Conservation (phyloP, 2,113 vertebrate species). For the Eulemur rufifrons region DNA sequence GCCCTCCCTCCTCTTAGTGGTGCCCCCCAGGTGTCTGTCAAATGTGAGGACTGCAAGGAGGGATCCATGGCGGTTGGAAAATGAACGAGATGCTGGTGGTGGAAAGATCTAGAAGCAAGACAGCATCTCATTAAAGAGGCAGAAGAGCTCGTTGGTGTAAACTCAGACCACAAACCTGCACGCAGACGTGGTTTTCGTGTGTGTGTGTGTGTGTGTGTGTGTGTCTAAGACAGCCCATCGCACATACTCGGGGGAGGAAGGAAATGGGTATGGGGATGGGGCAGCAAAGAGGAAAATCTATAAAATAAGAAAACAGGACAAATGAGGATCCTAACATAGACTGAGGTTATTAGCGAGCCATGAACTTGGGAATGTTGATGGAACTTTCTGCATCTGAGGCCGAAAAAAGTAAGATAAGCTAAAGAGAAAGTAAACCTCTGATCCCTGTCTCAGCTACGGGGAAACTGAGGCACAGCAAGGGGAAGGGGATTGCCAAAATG, state of each 20-base stretch:
- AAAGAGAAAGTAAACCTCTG: neutral
- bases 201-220: accelerated
- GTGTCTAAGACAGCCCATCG: neutral
- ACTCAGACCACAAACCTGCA: neutral
- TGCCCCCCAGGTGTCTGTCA: neutral
- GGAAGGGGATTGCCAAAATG: too few species aligned
- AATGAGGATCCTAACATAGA: neutral
- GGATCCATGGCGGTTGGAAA: neutral
- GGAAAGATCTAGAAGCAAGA: neutral
- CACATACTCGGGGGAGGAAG: too few species aligned
- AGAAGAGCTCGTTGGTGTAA: neutral
- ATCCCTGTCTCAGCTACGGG: neutral
- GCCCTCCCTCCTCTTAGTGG: accelerated
- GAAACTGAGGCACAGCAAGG: neutral
- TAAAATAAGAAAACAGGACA: neutral
- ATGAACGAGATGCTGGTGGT: neutral
- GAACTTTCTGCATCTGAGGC: neutral
- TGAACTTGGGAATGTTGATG: neutral
- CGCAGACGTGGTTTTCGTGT: accelerated
- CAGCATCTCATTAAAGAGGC: neutral
- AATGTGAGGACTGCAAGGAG: accelerated
- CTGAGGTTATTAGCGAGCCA: too few species aligned
- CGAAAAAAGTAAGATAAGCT: neutral
- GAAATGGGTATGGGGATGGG: neutral
- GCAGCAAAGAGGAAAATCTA: neutral